Percentiles rank a stretch among this genome's conserved stretches.
These are phyloP conservation scores for Phaethon lepturus DNA, from an alignment of 2,113 vertebrate species.

Conservation along the genomic window DNA sequence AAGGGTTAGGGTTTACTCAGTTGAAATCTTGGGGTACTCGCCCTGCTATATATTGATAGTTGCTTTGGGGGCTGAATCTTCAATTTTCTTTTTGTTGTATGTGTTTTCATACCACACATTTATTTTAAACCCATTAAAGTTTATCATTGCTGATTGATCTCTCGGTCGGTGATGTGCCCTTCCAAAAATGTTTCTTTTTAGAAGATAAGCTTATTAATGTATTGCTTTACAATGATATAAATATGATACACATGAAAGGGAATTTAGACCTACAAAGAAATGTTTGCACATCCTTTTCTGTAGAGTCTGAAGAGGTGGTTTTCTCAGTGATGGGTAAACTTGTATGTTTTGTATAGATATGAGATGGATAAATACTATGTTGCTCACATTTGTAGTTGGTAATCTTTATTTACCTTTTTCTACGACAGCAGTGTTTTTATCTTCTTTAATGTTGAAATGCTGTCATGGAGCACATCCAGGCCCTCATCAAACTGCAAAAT, in stretches of 20 bases:
- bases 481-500: neutral
- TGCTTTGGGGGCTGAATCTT: rapidly evolving
- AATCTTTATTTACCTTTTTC: neutral
- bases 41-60: neutral
- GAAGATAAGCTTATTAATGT: neutral
- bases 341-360: neutral
- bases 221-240: neutral
- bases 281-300: neutral
- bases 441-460: neutral
- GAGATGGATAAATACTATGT: neutral
- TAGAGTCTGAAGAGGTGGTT: neutral
- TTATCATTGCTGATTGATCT: neutral
- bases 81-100: neutral
- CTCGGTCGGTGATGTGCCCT: neutral
- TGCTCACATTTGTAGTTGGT: neutral
- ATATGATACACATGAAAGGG: neutral
- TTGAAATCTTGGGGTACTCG: neutral
- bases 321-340: neutral
- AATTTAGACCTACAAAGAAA: neutral
- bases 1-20: neutral
- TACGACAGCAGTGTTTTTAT: neutral
- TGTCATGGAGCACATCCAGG: neutral
- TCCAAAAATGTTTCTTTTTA: neutral
- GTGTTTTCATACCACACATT: neutral
- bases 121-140: neutral